Percentiles rank a stretch among this genome's conserved stretches.
Evolutionary conservation across 1,140 invertebrate genomes (phyloP).

Genomic region (Tenebrio molitor): DNA sequence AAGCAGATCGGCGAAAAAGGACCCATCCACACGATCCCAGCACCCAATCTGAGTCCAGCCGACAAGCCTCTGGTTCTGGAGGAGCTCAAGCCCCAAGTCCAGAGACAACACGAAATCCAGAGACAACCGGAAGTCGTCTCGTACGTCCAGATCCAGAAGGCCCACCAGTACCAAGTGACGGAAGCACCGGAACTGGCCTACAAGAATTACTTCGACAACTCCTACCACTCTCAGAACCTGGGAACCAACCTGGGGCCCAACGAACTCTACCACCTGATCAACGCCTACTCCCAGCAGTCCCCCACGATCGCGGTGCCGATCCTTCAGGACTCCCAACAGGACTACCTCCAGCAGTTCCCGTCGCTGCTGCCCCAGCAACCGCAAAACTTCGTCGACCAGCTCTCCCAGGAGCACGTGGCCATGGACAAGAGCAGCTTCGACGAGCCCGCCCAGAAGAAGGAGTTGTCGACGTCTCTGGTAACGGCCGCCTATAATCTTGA

Average conservation of each 20-base stretch:
- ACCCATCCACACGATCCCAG: conserved; percentile 86
- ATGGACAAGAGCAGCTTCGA: conserved; percentile 8
- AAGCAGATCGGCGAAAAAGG: conserved; percentile 72
- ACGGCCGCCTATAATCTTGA: conserved; percentile 64
- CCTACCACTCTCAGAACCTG: not conserved
- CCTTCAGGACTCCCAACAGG: conserved; percentile 5
- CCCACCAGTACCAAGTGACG: conserved; percentile 67
- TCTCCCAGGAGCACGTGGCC: not conserved
- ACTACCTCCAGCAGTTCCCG: conserved; percentile 24
- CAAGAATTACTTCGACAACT: conserved; percentile 39
- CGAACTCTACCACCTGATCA: conserved; percentile 71
- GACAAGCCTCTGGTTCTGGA: conserved; percentile 59
- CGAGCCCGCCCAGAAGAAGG: conserved; percentile 50
- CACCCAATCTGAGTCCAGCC: conserved; percentile 77
- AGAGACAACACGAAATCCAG: conserved; percentile 51
- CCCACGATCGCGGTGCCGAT: not conserved
- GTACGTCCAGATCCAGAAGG: conserved; percentile 44
- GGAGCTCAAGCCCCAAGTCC: conserved; percentile 35
- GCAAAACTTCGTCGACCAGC: conserved; percentile 38
- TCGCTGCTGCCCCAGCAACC: not conserved
- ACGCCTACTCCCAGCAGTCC: conserved; percentile 68
- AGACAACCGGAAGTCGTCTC: conserved; percentile 39
- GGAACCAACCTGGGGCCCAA: conserved; percentile 66
- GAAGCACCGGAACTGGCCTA: conserved; percentile 56
- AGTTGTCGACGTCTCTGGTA: conserved; percentile 58